A percentile compares a stretch with the other conserved stretches of the same genome.
phyloP scores from a whole-genome alignment of 30 jellyfish, hydroid and myxozoan species.

The Aurelia sp. region DNA sequence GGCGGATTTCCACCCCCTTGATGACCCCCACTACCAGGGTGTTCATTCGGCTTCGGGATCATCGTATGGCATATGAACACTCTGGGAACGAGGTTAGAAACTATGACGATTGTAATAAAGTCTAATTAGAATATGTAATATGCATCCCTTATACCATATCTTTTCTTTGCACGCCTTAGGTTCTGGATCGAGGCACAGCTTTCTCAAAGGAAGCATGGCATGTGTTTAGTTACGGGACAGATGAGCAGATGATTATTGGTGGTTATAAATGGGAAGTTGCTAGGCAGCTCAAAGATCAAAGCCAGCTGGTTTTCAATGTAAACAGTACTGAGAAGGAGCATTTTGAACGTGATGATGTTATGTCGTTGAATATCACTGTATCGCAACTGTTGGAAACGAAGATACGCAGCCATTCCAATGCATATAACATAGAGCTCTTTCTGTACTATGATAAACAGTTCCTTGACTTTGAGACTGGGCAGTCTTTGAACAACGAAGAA shows the following conservation, averaged over 20 bases:
- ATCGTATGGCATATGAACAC: too few relatives aligned
- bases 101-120: too few relatives aligned
- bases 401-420: neutral
- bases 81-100: too few relatives aligned
- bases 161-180: neutral
- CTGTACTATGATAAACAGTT: conserved; percentile 1
- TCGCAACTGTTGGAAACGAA: neutral
- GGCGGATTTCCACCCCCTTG: too few relatives aligned
- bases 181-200: conserved; percentile 4
- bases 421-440: neutral
- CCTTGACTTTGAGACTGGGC: neutral
- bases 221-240: conserved; percentile 13
- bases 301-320: neutral
- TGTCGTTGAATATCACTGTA: neutral
- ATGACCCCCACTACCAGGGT: too few relatives aligned
- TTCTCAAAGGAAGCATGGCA: conserved; percentile 1
- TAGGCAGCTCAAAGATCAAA: conserved; percentile 6
- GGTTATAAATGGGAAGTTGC: neutral
- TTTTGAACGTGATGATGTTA: conserved; percentile 6
- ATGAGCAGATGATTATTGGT: neutral
- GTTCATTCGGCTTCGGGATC: too few relatives aligned
- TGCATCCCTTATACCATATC: too few relatives aligned
- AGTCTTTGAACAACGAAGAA: neutral
- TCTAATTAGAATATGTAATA: too few relatives aligned
- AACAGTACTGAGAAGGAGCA: neutral